phyloP scores from a whole-genome alignment of 2,113 vertebrate species.

The Ctenomys sociabilis region DNA sequence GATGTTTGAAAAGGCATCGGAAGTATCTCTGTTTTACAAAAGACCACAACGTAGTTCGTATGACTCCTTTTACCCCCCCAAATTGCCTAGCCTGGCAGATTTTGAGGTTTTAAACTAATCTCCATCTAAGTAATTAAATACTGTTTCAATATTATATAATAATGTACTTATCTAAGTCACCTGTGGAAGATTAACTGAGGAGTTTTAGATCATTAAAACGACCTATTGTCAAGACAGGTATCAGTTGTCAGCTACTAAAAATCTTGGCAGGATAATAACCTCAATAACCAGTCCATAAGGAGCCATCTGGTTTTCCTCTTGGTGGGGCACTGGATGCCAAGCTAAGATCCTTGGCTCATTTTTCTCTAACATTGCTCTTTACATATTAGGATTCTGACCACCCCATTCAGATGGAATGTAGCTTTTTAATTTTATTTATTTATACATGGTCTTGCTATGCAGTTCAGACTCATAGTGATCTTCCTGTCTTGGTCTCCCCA shows the following conservation, averaged over 20 bases:
- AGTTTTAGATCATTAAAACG: background rate
- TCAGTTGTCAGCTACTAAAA: slow-evolving; percentile 43
- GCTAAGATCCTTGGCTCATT: background rate
- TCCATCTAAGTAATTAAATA: background rate
- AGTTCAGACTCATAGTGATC: too few relatives aligned
- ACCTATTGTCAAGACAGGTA: background rate
- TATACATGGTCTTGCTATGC: too few relatives aligned
- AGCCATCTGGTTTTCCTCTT: slow-evolving; percentile 39
- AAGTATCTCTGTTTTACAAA: slow-evolving; percentile 17
- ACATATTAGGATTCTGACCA: background rate
- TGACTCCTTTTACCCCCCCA: background rate
- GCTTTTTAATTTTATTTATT: background rate
- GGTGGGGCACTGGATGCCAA: background rate
- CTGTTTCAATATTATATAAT: slow-evolving; percentile 3
- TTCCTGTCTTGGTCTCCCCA: too few relatives aligned
- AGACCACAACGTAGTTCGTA: background rate
- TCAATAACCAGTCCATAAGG: background rate
- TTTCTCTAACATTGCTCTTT: background rate
- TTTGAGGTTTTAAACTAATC: slow-evolving; percentile 27
- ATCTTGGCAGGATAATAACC: slow-evolving; percentile 10
- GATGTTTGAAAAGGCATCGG: background rate
- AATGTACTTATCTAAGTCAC: background rate
- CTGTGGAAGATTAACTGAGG: background rate
- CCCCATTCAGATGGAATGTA: background rate
- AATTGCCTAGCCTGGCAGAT: slow-evolving; percentile 11